Conservation (phyloP, 2,888 invertebrate species). For the Gibbula magus region DNA sequence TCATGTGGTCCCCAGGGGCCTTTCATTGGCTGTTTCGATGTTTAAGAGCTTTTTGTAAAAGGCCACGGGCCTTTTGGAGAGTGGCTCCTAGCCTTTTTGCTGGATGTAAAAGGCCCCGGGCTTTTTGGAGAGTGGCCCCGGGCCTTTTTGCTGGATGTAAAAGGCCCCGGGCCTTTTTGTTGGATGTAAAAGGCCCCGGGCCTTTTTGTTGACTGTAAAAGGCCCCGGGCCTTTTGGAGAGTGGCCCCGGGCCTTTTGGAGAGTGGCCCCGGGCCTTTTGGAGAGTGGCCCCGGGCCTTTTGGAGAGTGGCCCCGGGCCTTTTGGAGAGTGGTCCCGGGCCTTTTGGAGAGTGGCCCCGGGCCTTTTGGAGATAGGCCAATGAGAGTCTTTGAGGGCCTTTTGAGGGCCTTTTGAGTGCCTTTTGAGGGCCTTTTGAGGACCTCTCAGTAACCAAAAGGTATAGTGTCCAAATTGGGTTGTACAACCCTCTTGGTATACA, state of each 20-base stretch:
- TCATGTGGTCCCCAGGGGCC: neutral
- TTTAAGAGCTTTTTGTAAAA: neutral
- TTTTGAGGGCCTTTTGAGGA: too few species aligned
- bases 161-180: neutral
- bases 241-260: neutral
- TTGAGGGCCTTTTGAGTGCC: neutral
- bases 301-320: too few species aligned
- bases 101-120: too few species aligned
- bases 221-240: neutral
- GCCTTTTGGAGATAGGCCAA: too few species aligned
- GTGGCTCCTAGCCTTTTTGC: neutral
- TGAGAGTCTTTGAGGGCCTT: neutral
- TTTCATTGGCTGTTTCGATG: too few species aligned
- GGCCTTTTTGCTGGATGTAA: neutral
- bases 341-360: neutral
- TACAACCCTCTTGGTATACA: slow-evolving; percentile 42
- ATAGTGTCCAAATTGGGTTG: slow-evolving; percentile 37
- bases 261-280: neutral
- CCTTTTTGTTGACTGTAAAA: slow-evolving; percentile 30
- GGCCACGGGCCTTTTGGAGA: neutral
- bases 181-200: too few species aligned
- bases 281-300: neutral
- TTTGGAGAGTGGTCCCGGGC: slow-evolving; percentile 18
- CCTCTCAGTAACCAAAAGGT: slow-evolving; percentile 41
- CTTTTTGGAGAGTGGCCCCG: neutral